Percentiles rank a stretch among this genome's conserved stretches.
Evolutionary conservation across 2,113 vertebrate genomes (phyloP).

Genomic region (Pangasianodon gigas): DNA sequence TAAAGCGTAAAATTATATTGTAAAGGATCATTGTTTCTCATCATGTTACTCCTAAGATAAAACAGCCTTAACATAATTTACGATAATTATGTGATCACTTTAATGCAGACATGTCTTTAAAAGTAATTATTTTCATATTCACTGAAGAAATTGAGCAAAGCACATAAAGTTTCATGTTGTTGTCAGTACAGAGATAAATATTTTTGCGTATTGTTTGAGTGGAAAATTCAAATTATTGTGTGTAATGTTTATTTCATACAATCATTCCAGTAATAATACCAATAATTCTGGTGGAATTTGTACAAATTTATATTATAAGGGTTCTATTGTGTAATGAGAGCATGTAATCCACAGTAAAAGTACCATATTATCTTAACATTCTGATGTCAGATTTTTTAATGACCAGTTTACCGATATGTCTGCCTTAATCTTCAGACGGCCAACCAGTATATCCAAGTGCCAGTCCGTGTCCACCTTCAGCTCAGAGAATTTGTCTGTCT

Average conservation of each 20-base stretch:
- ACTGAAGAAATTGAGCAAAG: background rate
- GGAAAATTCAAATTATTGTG: background rate
- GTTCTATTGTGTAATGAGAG: background rate
- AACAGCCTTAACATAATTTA: background rate
- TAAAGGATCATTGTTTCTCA: background rate
- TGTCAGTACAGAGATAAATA: background rate
- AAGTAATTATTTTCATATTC: background rate
- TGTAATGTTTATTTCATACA: background rate
- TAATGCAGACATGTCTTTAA: background rate
- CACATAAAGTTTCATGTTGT: background rate
- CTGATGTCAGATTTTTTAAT: constrained; percentile 10
- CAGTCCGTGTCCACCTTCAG: constrained; percentile 91
- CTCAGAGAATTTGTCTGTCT: constrained; percentile 86
- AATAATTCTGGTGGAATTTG: background rate
- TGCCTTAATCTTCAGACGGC: constrained; percentile 68
- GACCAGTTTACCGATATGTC: background rate
- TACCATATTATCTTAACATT: constrained; percentile 11
- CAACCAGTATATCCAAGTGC: constrained; percentile 81
- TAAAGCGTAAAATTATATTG: background rate
- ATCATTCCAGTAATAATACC: background rate
- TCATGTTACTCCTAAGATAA: background rate
- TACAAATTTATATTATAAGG: background rate
- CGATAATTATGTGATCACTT: background rate
- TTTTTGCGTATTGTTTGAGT: background rate
- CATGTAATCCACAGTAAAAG: background rate